These are phyloP conservation scores for Ormyrus labotus DNA, from an alignment of 2,888 invertebrate genomes.

Conservation along the genomic window DNA sequence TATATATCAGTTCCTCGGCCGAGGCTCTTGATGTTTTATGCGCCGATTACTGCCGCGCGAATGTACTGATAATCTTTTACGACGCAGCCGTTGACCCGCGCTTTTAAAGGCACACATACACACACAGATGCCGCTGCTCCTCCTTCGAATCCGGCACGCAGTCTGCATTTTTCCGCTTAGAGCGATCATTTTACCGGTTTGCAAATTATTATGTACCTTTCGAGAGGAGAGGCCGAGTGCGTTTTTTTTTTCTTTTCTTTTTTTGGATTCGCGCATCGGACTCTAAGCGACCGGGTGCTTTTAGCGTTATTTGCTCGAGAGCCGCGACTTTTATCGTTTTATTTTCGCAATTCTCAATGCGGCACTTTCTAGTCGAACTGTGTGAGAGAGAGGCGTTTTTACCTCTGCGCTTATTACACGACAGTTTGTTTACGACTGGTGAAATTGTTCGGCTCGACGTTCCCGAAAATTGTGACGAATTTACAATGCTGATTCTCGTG, in stretches of 20 bases:
- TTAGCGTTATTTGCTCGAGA: not conserved
- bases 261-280: not conserved
- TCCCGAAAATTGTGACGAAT: no score
- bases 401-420: no score
- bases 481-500: no score
- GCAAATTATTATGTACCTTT: constrained; percentile 17
- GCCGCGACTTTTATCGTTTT: constrained; percentile 27
- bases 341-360: not conserved
- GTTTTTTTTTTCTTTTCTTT: not conserved
- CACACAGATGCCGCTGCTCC: not conserved
- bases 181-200: constrained; percentile 42
- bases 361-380: not conserved
- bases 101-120: no score
- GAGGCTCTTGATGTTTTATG: constrained; percentile 35
- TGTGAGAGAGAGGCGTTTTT: not conserved
- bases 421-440: no score
- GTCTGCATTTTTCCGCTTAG: not conserved
- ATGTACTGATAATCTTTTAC: constrained; percentile 54
- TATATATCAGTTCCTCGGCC: not conserved
- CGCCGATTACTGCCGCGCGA: constrained; percentile 40
- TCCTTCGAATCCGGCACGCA: constrained; percentile 17
- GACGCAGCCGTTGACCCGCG: constrained; percentile 29
- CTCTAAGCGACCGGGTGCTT: not conserved
- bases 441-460: no score
- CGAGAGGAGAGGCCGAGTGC: not conserved